phyloP scores from a whole-genome alignment of 2,113 vertebrate genomes.

The Penelope pileata region DNA sequence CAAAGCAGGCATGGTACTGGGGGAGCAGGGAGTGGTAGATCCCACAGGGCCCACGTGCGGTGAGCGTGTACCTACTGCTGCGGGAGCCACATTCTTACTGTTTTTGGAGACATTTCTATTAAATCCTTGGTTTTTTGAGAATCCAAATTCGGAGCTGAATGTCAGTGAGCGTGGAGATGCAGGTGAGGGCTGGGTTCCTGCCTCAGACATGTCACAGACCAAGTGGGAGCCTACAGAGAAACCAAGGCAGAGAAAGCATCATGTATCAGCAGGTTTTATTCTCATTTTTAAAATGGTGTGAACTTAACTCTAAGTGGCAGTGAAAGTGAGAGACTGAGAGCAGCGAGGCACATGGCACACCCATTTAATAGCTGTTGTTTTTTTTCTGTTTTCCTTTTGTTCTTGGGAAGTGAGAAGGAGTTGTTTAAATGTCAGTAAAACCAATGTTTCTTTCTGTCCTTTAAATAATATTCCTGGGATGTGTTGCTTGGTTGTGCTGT shows the following conservation, averaged over 20 bases:
- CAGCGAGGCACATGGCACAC: not conserved
- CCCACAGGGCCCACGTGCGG: not conserved
- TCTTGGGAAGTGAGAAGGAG: not conserved
- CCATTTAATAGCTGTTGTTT: not conserved
- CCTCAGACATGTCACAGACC: not conserved
- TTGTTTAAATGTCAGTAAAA: not conserved
- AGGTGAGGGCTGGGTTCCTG: not conserved
- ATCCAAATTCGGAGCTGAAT: not conserved
- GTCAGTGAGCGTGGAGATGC: not conserved
- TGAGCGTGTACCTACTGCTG: too few relatives aligned
- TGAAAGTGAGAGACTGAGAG: not conserved
- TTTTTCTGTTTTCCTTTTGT: not conserved
- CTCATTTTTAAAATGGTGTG: not conserved
- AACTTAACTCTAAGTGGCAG: not conserved
- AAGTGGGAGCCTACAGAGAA: not conserved
- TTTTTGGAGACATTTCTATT: accelerated
- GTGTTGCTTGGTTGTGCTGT: not conserved
- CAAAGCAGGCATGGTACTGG: not conserved
- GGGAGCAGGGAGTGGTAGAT: not conserved
- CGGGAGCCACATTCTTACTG: not conserved
- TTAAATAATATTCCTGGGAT: not conserved
- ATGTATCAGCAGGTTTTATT: not conserved
- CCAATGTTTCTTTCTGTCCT: not conserved
- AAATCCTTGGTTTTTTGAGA: not conserved
- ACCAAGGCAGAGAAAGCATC: not conserved